Base-by-base conservation (phyloP, 1,140 invertebrate genomes). In the Cherax quadricarinatus region DNA sequence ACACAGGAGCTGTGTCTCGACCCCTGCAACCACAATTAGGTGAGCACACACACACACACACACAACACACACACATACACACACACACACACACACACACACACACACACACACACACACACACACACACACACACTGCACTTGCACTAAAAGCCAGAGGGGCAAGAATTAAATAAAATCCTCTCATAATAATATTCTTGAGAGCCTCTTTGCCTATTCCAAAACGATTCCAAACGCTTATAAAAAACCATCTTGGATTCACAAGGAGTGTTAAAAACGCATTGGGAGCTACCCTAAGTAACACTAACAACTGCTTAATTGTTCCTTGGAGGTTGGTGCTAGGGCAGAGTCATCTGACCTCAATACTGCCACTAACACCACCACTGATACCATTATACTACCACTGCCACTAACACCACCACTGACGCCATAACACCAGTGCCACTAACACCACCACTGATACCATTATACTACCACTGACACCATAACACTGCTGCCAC, bases 201-300 rank as follows among this genome's bases (percentile, higher is more conserved):
- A 83, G 51, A 83, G 53, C 16, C 81, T n/a, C 51, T 24, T 48
- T 21, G 62, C 57, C 81, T 83, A 83, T 83, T 83, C 81, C 49
- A 57, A 83, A 82, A 83, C 51, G 81, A 53, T 57, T 83, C 81
- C 49, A 57, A 53, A 60, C 24, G 81, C 12, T 12, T 21, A 57
- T 86, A 75, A 75, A 75, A 75, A 30, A 14, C 5, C 70, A 75
- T 78, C 84, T 70, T 12, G 70, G 70, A 53, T 87, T 79, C 70
- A 57, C 78, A 87, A 87, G 57, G 86, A 79, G 70, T 78, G 86
- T 87, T 41, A 87, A 87, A 87, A 87, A 86, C 70, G 7, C 86
- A 53, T 78, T 41, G 7, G 21, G 62, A 66, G 62, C 48, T 30
- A 51, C 62, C 85, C 62, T 75, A 30, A 53, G 53, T n/a, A n/a